phyloP scores from a whole-genome alignment of 2,797 vertebrate species.

The Tapera naevia region DNA sequence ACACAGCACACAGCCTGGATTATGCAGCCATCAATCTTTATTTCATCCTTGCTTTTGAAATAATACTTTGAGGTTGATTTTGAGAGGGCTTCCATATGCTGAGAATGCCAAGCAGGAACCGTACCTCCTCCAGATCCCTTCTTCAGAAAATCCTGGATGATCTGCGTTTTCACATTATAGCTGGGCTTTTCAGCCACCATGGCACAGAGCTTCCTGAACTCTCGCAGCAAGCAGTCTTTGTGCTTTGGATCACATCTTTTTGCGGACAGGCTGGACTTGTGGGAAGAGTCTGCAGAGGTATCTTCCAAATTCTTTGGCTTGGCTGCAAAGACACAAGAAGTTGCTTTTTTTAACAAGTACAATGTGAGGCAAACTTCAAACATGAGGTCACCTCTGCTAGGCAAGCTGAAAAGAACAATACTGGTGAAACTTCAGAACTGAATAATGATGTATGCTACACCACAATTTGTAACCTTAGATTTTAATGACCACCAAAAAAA shows the following conservation, averaged over 20 bases:
- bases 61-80: neutral
- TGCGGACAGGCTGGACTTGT: slow-evolving; percentile 76
- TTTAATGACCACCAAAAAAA: neutral
- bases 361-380: rapidly evolving
- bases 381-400: neutral
- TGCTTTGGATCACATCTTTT: slow-evolving; percentile 87
- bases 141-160: slow-evolving; percentile 91
- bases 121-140: slow-evolving; percentile 91
- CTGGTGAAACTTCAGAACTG: too few relatives aligned
- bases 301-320: slow-evolving; percentile 70
- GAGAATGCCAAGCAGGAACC: neutral
- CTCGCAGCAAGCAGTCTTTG: slow-evolving; percentile 92
- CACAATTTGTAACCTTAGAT: neutral
- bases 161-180: slow-evolving; percentile 95
- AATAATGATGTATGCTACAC: rapidly evolving
- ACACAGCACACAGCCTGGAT: neutral
- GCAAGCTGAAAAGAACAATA: too few relatives aligned
- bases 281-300: neutral
- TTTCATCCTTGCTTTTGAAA: neutral
- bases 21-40: neutral
- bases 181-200: slow-evolving; percentile 90
- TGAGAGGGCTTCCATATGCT: neutral
- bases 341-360: neutral
- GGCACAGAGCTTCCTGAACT: slow-evolving; percentile 94
- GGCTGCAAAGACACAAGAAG: slow-evolving; percentile 53